Percentiles rank a stretch among this genome's conserved stretches.
Evolutionary conservation across 1,140 invertebrate species (phyloP).

Genomic region (Homalodisca vitripennis): DNA sequence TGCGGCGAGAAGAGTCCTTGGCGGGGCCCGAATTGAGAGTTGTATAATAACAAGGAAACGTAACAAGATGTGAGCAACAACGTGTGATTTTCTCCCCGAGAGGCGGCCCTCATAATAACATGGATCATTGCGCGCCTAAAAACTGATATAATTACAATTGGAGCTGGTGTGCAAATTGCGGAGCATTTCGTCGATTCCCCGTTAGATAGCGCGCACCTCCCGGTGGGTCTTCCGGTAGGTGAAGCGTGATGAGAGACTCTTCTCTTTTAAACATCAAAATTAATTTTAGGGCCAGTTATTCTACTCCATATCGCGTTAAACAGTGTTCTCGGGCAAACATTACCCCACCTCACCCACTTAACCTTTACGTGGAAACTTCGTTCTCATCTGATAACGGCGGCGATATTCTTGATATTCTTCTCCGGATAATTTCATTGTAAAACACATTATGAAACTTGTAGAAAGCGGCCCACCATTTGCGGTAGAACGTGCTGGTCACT

Average conservation of each 20-base stretch:
- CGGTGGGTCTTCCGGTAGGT: not conserved
- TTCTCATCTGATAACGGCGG: too few relatives aligned
- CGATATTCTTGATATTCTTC: too few relatives aligned
- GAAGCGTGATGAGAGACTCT: not conserved
- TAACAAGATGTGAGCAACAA: constrained; percentile 18
- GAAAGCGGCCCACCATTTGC: too few relatives aligned
- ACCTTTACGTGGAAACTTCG: too few relatives aligned
- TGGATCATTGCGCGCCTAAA: not conserved
- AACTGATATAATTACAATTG: not conserved
- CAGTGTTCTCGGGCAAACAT: too few relatives aligned
- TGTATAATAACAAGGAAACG: constrained; percentile 8
- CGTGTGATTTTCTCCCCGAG: constrained; percentile 3
- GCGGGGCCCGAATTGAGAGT: not conserved
- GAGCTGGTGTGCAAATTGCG: constrained; percentile 17
- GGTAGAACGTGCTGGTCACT: too few relatives aligned
- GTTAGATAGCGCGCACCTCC: not conserved
- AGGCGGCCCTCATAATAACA: constrained; percentile 8
- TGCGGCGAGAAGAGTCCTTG: not conserved
- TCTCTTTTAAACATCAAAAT: not conserved
- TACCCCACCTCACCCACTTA: too few relatives aligned
- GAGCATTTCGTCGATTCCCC: not conserved
- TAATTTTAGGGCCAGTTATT: not conserved
- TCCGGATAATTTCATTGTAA: too few relatives aligned
- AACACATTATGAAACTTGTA: too few relatives aligned
- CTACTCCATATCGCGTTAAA: not conserved